These are phyloP conservation scores for Bradypodion ventrale DNA, from an alignment of 2,797 vertebrate species.

Conservation along the genomic window DNA sequence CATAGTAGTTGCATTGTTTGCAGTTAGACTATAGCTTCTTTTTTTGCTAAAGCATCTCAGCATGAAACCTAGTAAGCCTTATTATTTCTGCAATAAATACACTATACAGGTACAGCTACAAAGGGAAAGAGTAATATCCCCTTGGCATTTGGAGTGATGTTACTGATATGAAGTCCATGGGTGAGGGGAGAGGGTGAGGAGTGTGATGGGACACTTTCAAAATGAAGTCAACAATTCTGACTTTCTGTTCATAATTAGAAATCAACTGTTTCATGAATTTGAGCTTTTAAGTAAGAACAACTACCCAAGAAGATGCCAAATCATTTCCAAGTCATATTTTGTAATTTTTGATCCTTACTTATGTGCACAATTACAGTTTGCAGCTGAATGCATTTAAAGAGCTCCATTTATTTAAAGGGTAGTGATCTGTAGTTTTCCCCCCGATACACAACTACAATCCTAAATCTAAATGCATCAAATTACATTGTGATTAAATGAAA, in stretches of 20 bases:
- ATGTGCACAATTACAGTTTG: neutral
- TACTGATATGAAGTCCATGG: constrained; percentile 71
- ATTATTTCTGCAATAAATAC: constrained; percentile 73
- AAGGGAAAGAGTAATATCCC: constrained; percentile 69
- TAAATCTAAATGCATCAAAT: neutral
- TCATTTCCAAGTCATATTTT: constrained; percentile 41
- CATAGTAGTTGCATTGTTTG: constrained; percentile 58
- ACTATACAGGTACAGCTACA: constrained; percentile 64
- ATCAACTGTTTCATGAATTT: constrained; percentile 65
- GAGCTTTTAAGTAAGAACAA: constrained; percentile 61
- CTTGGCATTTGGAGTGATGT: constrained; percentile 71
- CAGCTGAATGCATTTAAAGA: constrained; percentile 7
- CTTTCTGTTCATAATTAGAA: constrained; percentile 60
- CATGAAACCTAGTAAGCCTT: constrained; percentile 49
- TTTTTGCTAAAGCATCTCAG: constrained; percentile 42
- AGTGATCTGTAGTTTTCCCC: neutral
- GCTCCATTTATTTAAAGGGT: neutral
- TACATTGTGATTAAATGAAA: neutral
- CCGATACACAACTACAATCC: neutral
- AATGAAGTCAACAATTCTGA: constrained; percentile 70
- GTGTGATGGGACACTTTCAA: constrained; percentile 66
- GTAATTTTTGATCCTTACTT: constrained; percentile 13
- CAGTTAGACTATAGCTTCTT: constrained; percentile 41
- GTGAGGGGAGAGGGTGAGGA: too few relatives aligned
- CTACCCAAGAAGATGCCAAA: constrained; percentile 18